phyloP scores from a whole-genome alignment of 2,888 invertebrate genomes.

The Noctuana brunneofusca region DNA sequence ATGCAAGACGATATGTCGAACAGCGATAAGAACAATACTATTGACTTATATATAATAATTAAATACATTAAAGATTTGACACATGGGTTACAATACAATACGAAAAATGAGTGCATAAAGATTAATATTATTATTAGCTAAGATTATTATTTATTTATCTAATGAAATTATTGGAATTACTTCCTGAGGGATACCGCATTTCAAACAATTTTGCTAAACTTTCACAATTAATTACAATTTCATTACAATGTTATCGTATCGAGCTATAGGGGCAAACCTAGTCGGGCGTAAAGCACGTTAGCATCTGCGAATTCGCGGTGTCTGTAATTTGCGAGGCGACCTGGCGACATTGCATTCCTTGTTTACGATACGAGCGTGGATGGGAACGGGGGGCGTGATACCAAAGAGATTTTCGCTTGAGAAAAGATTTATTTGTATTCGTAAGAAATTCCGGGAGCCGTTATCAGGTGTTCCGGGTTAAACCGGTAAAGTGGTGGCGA shows the following conservation, averaged over 20 bases:
- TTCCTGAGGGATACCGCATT: constrained; percentile 81
- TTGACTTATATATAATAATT: constrained; percentile 67
- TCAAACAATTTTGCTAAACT: constrained; percentile 48
- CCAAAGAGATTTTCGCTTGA: constrained; percentile 73
- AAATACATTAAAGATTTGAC: constrained; percentile 72
- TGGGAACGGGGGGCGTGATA: constrained; percentile 64
- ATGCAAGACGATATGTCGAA: constrained; percentile 77
- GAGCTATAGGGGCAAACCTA: constrained; percentile 82
- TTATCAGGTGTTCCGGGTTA: constrained; percentile 69
- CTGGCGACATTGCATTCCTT: constrained; percentile 79
- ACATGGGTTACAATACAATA: constrained; percentile 74
- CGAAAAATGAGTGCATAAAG: constrained; percentile 62
- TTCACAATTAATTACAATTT: constrained; percentile 51
- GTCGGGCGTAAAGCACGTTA: constrained; percentile 67
- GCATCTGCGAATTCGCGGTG: constrained; percentile 76
- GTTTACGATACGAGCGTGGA: constrained; percentile 57
- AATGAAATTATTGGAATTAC: constrained; percentile 67
- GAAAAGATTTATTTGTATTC: constrained; percentile 76
- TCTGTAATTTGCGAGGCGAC: constrained; percentile 32
- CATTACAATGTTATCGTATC: constrained; percentile 56
- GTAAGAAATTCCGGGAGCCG: constrained; percentile 73
- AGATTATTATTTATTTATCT: constrained; percentile 63
- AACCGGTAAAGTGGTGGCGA: constrained; percentile 58
- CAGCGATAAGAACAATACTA: constrained; percentile 79
- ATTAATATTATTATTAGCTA: constrained; percentile 54